Evolutionary conservation across 2,888 invertebrate species (phyloP).

Genomic region (Synergus japonicus): DNA sequence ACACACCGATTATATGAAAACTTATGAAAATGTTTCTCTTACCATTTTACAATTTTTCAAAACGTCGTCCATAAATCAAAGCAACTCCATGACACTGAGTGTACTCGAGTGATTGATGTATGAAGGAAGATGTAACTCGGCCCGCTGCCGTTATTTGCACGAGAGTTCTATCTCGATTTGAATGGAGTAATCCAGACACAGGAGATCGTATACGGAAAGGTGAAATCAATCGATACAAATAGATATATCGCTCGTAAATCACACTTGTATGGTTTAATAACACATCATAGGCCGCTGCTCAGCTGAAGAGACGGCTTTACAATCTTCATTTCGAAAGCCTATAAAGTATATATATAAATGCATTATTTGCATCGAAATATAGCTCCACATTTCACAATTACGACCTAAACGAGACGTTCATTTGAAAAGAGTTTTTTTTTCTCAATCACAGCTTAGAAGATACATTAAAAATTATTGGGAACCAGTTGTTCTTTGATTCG

Average conservation of each 20-base stretch:
- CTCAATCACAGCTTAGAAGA: not conserved
- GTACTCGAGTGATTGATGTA: slow-evolving; percentile 50
- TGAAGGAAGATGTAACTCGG: slow-evolving; percentile 43
- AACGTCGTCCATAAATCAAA: slow-evolving; percentile 1
- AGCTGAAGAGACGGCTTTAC: not conserved
- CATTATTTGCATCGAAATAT: not conserved
- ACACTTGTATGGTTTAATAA: slow-evolving; percentile 2
- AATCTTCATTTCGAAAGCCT: not conserved
- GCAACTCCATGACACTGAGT: slow-evolving; percentile 33
- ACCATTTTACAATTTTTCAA: slow-evolving; percentile 12
- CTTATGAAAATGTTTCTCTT: not conserved
- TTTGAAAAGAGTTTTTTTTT: not conserved
- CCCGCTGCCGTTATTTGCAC: slow-evolving; percentile 17
- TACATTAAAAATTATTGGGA: not conserved
- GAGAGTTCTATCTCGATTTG: slow-evolving; percentile 20
- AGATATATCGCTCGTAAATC: slow-evolving; percentile 26
- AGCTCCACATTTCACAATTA: not conserved
- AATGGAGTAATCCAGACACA: slow-evolving; percentile 25
- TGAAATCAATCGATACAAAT: slow-evolving; percentile 29
- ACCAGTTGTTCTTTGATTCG: not conserved
- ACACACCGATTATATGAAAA: not conserved
- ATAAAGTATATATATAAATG: not conserved
- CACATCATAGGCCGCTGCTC: not conserved
- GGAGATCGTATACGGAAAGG: slow-evolving; percentile 1
- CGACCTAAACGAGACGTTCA: not conserved